phyloP scores from a whole-genome alignment of 2,888 invertebrate genomes.

The Acronicta aceris region DNA sequence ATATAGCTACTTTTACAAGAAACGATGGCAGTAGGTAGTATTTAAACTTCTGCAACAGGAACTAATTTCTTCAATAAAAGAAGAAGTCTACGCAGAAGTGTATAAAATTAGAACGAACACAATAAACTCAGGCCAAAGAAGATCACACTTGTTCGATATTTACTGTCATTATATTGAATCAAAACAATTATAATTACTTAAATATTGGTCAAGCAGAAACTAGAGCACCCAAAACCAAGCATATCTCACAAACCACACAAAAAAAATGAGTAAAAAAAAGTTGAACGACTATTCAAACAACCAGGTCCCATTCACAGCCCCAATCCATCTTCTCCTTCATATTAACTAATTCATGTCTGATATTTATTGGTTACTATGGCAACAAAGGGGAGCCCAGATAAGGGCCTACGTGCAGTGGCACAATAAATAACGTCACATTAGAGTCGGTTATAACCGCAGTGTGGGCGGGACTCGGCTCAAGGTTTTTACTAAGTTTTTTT shows the following conservation, averaged over 20 bases:
- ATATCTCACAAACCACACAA: not conserved
- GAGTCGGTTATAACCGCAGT: constrained; percentile 68
- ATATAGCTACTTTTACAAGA: too few species aligned
- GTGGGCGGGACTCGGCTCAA: constrained; percentile 63
- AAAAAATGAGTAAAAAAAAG: constrained; percentile 11
- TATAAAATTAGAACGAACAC: too few species aligned
- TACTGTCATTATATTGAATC: too few species aligned
- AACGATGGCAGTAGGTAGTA: too few species aligned
- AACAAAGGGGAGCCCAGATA: constrained; percentile 77
- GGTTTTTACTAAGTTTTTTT: constrained; percentile 51
- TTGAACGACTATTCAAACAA: constrained; percentile 31
- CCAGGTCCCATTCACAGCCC: constrained; percentile 63
- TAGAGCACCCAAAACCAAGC: not conserved
- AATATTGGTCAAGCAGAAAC: too few species aligned
- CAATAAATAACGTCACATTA: constrained; percentile 85
- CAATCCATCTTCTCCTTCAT: constrained; percentile 70
- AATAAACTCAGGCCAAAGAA: too few species aligned
- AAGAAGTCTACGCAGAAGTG: too few species aligned
- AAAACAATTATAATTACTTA: too few species aligned
- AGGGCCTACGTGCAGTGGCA: constrained; percentile 66
- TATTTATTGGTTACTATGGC: constrained; percentile 72
- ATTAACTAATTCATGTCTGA: constrained; percentile 74
- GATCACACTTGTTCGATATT: too few species aligned
- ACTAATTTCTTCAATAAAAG: too few species aligned
- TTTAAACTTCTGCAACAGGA: too few species aligned